phyloP scores from a whole-genome alignment of 1,140 invertebrate species.

The Drosophila bipectinata region DNA sequence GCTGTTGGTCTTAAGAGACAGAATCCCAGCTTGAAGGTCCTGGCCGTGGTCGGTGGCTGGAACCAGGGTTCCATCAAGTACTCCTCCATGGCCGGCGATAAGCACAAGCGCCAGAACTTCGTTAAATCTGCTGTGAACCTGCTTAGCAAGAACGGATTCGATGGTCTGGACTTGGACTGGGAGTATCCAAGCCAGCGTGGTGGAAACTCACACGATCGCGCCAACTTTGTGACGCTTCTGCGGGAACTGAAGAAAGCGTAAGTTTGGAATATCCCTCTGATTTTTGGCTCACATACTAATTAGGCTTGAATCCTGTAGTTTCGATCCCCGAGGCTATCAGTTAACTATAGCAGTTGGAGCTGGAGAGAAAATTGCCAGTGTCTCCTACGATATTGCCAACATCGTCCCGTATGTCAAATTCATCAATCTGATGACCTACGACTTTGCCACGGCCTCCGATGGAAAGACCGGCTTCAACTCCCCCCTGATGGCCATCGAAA shows the following conservation, averaged over 20 bases:
- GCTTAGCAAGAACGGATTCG: slow-evolving; percentile 87
- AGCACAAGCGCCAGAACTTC: slow-evolving; percentile 85
- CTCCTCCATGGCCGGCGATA: slow-evolving; percentile 85
- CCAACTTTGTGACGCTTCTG: slow-evolving; percentile 85
- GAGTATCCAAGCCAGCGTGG: slow-evolving; percentile 90
- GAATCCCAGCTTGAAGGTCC: slow-evolving; percentile 87
- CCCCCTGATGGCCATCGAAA: slow-evolving; percentile 84
- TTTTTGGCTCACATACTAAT: not conserved
- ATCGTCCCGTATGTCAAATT: slow-evolving; percentile 86
- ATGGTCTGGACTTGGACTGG: slow-evolving; percentile 93
- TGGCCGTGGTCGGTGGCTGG: too few relatives aligned
- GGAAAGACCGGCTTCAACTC: slow-evolving; percentile 85
- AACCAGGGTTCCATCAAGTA: slow-evolving; percentile 88
- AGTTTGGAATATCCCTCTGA: slow-evolving; percentile 5
- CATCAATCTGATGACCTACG: slow-evolving; percentile 89
- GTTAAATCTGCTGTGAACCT: slow-evolving; percentile 86
- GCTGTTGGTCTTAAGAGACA: slow-evolving; percentile 86
- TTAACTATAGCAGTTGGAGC: slow-evolving; percentile 88
- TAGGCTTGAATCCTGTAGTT: slow-evolving; percentile 22
- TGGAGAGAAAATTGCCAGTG: slow-evolving; percentile 84
- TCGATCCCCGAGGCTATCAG: slow-evolving; percentile 85
- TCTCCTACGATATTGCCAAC: slow-evolving; percentile 86
- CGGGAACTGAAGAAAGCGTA: slow-evolving; percentile 86
- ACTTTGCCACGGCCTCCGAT: slow-evolving; percentile 86
- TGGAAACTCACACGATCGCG: slow-evolving; percentile 84